Evolutionary conservation across 2,113 vertebrate genomes (phyloP).

Genomic region (Bos javanicus): DNA sequence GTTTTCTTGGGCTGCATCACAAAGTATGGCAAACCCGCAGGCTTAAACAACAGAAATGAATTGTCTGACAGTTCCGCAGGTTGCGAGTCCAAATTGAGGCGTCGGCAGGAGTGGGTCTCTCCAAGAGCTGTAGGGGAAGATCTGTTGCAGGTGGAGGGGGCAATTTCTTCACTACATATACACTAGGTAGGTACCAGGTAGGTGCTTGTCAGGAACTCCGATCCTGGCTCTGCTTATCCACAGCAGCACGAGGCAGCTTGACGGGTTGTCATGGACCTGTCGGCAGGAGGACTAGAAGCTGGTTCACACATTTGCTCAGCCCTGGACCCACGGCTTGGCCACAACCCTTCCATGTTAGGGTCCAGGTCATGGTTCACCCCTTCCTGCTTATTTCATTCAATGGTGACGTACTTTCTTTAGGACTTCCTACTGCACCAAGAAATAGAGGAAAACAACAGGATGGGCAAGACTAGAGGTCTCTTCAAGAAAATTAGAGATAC

Average conservation of each 20-base stretch:
- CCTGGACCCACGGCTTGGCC: not conserved
- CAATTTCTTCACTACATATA: not conserved
- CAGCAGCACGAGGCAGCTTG: too few relatives aligned
- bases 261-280: rapidly evolving
- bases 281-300: not conserved
- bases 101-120: rapidly evolving
- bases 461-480: too few relatives aligned
- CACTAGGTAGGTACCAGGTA: not conserved
- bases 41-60: not conserved
- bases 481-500: too few relatives aligned
- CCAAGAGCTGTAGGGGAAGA: not conserved
- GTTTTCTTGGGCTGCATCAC: not conserved
- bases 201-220: not conserved
- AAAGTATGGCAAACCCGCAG: not conserved
- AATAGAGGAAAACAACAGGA: too few relatives aligned
- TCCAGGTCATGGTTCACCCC: not conserved
- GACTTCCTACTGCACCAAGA: not conserved
- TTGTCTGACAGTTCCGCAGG: rapidly evolving
- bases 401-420: not conserved
- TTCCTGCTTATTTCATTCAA: not conserved
- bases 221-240: not conserved
- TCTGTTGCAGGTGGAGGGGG: not conserved
- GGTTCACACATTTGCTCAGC: not conserved
- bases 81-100: not conserved
- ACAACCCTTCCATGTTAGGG: not conserved